Conservation (phyloP, 2,113 vertebrate genomes). For the Panthera leo region DNA sequence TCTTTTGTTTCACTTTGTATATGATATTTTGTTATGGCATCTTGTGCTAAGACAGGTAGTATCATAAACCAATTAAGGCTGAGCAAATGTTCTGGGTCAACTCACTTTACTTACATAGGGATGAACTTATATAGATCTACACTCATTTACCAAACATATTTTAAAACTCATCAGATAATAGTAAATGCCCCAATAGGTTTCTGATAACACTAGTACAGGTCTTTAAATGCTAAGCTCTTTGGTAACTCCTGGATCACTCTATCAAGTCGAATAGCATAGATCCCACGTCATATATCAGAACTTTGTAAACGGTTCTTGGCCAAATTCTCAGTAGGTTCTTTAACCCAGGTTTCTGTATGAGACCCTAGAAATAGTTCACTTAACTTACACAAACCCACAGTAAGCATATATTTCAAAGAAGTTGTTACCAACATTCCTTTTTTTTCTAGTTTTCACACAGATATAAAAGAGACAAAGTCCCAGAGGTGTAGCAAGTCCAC, state of each 20-base stretch:
- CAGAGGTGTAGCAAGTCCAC: background rate
- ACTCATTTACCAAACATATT: slow-evolving; percentile 3
- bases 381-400: background rate
- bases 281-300: slow-evolving; percentile 8
- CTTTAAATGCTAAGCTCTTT: slow-evolving; percentile 42
- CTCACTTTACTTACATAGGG: background rate
- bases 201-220: background rate
- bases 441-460: slow-evolving; percentile 32
- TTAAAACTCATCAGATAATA: slow-evolving; percentile 47
- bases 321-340: background rate
- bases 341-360: background rate
- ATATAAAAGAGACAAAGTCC: slow-evolving; percentile 22
- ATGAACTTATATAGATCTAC: background rate
- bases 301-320: slow-evolving; percentile 22
- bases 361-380: slow-evolving; percentile 12
- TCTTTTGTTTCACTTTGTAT: background rate
- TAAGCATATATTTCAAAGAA: slow-evolving; percentile 3
- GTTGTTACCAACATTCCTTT: background rate
- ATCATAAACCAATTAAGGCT: background rate
- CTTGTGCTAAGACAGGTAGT: background rate
- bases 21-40: background rate
- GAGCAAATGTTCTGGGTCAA: background rate
- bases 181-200: background rate
- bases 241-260: slow-evolving; percentile 29
- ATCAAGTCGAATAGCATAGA: slow-evolving; percentile 43